phyloP scores from a whole-genome alignment of 2,888 invertebrate species.

The Folsomia manolachei region DNA sequence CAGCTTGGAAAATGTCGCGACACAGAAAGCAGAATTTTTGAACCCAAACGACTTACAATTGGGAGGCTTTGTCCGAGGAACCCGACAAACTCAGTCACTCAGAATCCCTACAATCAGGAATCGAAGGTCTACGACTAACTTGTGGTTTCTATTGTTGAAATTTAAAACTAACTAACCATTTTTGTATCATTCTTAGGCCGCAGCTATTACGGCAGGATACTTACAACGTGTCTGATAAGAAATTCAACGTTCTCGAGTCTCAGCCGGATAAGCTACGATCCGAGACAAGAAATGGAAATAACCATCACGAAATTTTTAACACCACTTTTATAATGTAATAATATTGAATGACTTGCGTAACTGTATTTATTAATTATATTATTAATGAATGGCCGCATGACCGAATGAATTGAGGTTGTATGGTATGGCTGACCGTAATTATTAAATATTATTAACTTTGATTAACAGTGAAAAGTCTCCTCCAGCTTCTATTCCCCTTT shows the following conservation, averaged over 20 bases:
- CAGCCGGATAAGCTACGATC: neutral
- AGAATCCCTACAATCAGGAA: neutral
- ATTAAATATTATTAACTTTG: too few species aligned
- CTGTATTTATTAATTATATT: neutral
- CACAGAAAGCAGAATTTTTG: neutral
- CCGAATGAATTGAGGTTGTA: too few species aligned
- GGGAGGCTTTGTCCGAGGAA: neutral
- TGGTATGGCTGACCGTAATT: too few species aligned
- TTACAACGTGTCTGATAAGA: constrained; percentile 23
- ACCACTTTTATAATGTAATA: constrained; percentile 9
- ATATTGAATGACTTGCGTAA: neutral
- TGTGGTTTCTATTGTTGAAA: neutral
- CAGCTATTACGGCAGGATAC: constrained; percentile 27
- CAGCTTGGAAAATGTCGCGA: constrained; percentile 10
- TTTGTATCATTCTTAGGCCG: neutral
- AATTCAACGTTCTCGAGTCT: neutral
- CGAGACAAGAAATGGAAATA: constrained; percentile 3
- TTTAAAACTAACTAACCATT: constrained; percentile 1
- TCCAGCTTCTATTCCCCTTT: neutral
- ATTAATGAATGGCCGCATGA: neutral
- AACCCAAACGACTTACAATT: constrained; percentile 8
- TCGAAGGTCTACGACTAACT: neutral
- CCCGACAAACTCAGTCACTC: constrained; percentile 6
- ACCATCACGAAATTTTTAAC: neutral
- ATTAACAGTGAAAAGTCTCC: neutral